Evolutionary conservation across 1,140 invertebrate species (phyloP), one percentile per base, ranked within the genome.

Genomic region (Halesus radiatus): DNA sequence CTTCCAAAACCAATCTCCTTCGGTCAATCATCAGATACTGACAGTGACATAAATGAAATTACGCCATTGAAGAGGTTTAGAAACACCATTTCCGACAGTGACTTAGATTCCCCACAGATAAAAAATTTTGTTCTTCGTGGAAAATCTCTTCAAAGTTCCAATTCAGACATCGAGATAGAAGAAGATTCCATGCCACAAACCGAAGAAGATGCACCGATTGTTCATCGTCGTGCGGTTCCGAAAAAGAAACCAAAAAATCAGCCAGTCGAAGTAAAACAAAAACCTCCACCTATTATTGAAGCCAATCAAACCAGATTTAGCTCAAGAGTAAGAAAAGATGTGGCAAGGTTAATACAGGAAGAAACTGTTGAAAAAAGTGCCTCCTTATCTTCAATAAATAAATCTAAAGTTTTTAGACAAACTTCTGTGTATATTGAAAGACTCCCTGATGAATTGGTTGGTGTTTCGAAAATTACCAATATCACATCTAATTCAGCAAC

Each of bases 21-120:
- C 16, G n/a, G 52, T 58, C 72, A 75, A 23, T 10, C 13, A 20
- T 75, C 72, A n/a, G 72, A 75, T 23, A 7, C 32, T 15, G 56
- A 15, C 3, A 75, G 72, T 75, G 72, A 72, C 54, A 52, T 22
- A 15, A 8, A 16, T 53, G 68, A 72, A 54, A 4, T 56, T 20
- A 75, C 72, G 6, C 53, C 45, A 0, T 0, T 77, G 29, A 68
- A 77, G 23, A 77, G 37, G 16, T 15, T 53, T 15, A 52, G 37
- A 68, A 18, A 45, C 26, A 77, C 32, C 3, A 50, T 53, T 53
- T 77, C 75, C 8, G 75, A 77, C 50, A 64, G 32, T 26, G 75
- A 77, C 13, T 22, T 68, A 10, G 58, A 77, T 66, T 77, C 75
- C n/a, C 75, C 75, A 16, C 58, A 77, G n/a, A 77, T 77, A 16